Base-by-base conservation (phyloP, 2,797 vertebrate genomes). In the Myiotriccus ornatus region DNA sequence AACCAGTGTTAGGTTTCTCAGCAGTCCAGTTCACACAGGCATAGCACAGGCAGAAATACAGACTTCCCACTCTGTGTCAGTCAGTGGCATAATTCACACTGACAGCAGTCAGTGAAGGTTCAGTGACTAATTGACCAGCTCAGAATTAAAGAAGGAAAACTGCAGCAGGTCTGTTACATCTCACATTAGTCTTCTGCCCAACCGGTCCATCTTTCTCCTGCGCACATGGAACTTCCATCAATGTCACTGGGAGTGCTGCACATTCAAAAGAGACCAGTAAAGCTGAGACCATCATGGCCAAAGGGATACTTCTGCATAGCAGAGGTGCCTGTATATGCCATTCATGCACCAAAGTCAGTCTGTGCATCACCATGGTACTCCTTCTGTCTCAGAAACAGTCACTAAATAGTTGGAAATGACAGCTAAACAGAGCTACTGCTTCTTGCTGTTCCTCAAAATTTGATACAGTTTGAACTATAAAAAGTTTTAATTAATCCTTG, bases 401-500 rank as follows among this genome's bases (percentile, higher is more conserved):
- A 63, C 87, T 67, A 60, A 84, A 46, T 34, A 76, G 88, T 79
- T 91, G 64, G n/a, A 96, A 96, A 90, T 91, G 24, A 86, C 90
- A 96, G 28, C 27, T 52, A 94, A 96, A 88, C n/a, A 89, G 78
- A 94, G 71, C 92, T 96, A 95, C 62, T 95, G 84, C 80, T 94
- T 96, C 41, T 88, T 93, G 90, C 70, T 95, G 56, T 95, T 89
- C 91, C 91, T 97, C 88, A 96, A 95, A 96, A 97, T 96, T 88
- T 92, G 81, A 96, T 95, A 90, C 60, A 50, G 65, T 90, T 93
- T 86, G 82, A 86, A 90, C 91, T 95, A 96, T 94, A 95, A 97
- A 95, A 97, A 96, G 86, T 95, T 97, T 84, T 94, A 78, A 92
- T 96, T 97, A 97, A 97, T 96, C 84, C 88, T 77, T 94, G 67